phyloP scores from a whole-genome alignment of 2,888 invertebrate species.

The Monoplex corrugatus region DNA sequence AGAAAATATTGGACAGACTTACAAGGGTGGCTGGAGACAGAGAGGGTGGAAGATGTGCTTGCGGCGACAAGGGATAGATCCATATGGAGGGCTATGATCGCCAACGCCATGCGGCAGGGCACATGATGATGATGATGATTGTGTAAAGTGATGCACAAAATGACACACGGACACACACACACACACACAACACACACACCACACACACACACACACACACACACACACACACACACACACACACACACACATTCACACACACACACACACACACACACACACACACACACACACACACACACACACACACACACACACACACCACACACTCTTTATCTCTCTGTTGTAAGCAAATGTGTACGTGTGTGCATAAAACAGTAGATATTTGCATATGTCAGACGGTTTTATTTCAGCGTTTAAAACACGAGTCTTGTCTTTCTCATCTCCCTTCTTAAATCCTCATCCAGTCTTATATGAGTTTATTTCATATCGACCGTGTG shows the following conservation, averaged over 20 bases:
- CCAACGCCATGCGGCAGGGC: neutral
- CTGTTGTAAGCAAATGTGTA: neutral
- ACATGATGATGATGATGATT: no score
- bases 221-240: neutral
- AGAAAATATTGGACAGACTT: no score
- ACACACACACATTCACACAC: neutral
- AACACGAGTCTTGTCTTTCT: no score
- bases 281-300: neutral
- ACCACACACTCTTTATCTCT: neutral
- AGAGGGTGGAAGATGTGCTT: no score
- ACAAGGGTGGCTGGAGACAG: no score
- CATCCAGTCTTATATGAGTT: no score
- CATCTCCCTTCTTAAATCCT: no score
- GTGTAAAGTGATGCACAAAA: neutral
- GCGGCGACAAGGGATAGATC: no score
- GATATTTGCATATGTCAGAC: neutral
- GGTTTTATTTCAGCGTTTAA: no score
- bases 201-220: neutral
- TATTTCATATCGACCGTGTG: no score
- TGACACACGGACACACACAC: neutral
- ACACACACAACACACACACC: neutral
- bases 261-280: constrained; percentile 20
- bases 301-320: neutral
- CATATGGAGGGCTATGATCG: neutral
- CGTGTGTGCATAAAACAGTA: neutral